Conservation (phyloP, 2,113 vertebrate genomes). For the Larimichthys crocea region DNA sequence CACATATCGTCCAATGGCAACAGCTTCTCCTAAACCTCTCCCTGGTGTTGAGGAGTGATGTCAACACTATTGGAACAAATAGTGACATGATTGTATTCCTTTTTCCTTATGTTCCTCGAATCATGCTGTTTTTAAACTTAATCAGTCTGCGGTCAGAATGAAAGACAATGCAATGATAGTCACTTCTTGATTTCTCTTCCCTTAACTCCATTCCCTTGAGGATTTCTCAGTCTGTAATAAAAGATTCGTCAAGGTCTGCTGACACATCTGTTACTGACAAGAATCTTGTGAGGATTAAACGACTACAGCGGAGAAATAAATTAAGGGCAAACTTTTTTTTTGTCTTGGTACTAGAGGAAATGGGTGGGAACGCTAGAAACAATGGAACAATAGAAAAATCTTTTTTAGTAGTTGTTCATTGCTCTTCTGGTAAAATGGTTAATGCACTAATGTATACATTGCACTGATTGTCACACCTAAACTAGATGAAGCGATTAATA, state of each 20-base stretch:
- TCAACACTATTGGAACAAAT: not conserved
- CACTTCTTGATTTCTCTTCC: not conserved
- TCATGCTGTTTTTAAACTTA: conserved; percentile 1
- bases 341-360: conserved; percentile 46
- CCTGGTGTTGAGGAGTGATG: not conserved
- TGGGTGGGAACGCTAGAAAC: conserved; percentile 50
- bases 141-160: not conserved
- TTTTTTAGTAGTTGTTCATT: not conserved
- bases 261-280: conserved; percentile 45
- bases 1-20: not conserved
- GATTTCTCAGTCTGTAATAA: conserved; percentile 30
- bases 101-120: not conserved
- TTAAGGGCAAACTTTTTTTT: conserved; percentile 25
- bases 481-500: not conserved
- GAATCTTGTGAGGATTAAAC: conserved; percentile 43
- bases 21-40: not conserved
- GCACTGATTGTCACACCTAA: not conserved
- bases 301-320: conserved; percentile 36
- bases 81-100: not conserved
- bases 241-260: conserved; percentile 47
- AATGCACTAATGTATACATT: not conserved
- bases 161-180: conserved; percentile 5
- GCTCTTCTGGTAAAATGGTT: conserved; percentile 35
- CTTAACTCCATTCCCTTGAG: not conserved
- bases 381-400: conserved; percentile 50